phyloP scores from a whole-genome alignment of 2,113 vertebrate species.

The Aegithalos caudatus region DNA sequence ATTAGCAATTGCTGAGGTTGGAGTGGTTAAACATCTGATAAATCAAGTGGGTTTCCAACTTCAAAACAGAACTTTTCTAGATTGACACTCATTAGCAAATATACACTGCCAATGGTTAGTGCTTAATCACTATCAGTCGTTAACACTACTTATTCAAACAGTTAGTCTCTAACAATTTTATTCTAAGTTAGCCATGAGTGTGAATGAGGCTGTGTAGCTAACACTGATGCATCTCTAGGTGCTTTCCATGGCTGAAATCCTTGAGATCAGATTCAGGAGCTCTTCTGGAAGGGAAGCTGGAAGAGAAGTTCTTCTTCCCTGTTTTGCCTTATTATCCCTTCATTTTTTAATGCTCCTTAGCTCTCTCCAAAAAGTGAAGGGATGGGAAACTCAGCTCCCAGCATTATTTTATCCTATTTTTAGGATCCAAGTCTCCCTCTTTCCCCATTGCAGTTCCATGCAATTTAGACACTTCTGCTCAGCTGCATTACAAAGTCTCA shows the following conservation, averaged over 20 bases:
- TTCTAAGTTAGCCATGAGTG: not conserved
- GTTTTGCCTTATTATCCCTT: not conserved
- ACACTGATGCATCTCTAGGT: not conserved
- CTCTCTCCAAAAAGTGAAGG: not conserved
- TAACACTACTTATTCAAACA: not conserved
- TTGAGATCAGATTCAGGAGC: not conserved
- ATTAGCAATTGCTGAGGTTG: not conserved
- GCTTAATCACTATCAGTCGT: not conserved
- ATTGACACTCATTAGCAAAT: slow-evolving; percentile 12
- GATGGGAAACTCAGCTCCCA: not conserved
- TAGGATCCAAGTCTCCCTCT: not conserved
- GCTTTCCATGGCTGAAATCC: not conserved
- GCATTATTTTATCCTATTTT: not conserved
- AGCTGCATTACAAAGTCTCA: not conserved
- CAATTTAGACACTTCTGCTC: not conserved
- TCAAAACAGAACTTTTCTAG: not conserved
- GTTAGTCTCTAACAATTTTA: not conserved
- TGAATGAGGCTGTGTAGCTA: not conserved
- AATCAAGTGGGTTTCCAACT: not conserved
- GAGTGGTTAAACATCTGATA: not conserved
- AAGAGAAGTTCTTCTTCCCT: not conserved
- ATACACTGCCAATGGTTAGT: not conserved
- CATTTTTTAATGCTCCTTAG: not conserved
- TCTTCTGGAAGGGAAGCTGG: not conserved
- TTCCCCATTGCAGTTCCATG: not conserved